A percentile compares a stretch with the other conserved stretches of the same genome.
These are phyloP conservation scores for Caenorhabditis remanei DNA, from an alignment of 1,140 invertebrate species.

Conservation along the genomic window DNA sequence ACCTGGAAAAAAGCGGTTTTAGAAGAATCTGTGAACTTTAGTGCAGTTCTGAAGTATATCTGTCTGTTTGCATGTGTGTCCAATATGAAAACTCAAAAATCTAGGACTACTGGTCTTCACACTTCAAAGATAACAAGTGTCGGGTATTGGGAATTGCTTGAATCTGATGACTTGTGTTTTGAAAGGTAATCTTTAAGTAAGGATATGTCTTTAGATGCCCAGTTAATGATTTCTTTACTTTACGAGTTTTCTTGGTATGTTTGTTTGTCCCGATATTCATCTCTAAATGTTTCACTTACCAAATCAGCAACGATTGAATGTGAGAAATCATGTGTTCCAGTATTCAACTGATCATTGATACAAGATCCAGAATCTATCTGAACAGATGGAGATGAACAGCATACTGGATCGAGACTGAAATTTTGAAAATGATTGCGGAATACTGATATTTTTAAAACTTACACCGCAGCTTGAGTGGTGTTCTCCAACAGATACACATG, in stretches of 20 bases:
- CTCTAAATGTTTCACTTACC: conserved; percentile 52
- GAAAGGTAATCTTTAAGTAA: too few species aligned
- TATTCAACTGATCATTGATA: conserved; percentile 72
- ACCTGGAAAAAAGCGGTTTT: not conserved
- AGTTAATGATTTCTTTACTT: too few species aligned
- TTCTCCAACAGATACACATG: conserved; percentile 74
- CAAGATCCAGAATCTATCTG: conserved; percentile 70
- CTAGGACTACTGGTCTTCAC: too few species aligned
- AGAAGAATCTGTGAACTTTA: not conserved
- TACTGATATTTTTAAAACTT: conserved; percentile 21
- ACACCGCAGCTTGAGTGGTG: conserved; percentile 74
- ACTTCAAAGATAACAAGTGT: too few species aligned
- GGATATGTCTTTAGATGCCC: too few species aligned
- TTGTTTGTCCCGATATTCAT: too few species aligned
- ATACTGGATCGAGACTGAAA: conserved; percentile 74
- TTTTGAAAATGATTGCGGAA: too few species aligned
- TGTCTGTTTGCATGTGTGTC: too few species aligned
- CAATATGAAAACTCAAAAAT: too few species aligned
- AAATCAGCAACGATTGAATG: conserved; percentile 69
- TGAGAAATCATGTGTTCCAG: conserved; percentile 67
- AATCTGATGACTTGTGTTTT: too few species aligned
- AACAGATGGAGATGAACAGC: conserved; percentile 70
- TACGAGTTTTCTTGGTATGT: too few species aligned
- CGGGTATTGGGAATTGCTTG: not conserved
- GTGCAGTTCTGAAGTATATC: too few species aligned